Evolutionary conservation across 35 echinoderm and acorn worm species (phyloP), one percentile per base, ranked within the genome.

Genomic region (Holothuria glaberrima): DNA sequence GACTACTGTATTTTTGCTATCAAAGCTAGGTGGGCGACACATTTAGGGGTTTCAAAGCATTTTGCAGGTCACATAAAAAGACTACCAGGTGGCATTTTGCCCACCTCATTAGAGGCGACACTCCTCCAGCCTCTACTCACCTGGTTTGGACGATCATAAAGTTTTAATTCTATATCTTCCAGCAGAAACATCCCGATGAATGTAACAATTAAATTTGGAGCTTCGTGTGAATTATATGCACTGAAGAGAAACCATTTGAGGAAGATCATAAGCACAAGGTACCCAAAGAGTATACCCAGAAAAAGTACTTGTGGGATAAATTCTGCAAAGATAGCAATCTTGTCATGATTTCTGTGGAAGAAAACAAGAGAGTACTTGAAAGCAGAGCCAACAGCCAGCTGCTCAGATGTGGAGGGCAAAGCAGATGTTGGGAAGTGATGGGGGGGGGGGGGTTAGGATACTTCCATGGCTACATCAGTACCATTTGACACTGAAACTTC

Each of bases 291-390:
- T 21, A 84, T 82, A 66, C 90, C 45, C 52, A 99, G 87, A 80
- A 99, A 99, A 22, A 99, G 50, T 3, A 99, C 78, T 82, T 99
- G 97, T 0, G 97, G 97, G 29, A 99, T 86, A 45, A 95, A 99
- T 41, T 95, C 91, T 71, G 80, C 25, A 30, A 48, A n/a, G 12
- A 88, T 71, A 22, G 35, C 63, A 71, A 21, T 22, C 30, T 32
- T 68, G 63, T 88, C 63, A 38, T 45, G 68, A 20, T 70, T 56
- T 1, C 62, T 88, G 86, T 50, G 20, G 30, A 16, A 63, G 35
- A 19, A 62, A 88, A 64, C 12, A 36, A 33, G 44, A 86, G 64
- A 30, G 20, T 12, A 28, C 5, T 29, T 32, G 20, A 17, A 38
- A 16, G 2, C 30, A 73, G 18, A 34, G 1, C 5, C 50, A 54